Evolutionary conservation across 2,797 vertebrate genomes (phyloP).

Genomic region (Anolis apletophallus): DNA sequence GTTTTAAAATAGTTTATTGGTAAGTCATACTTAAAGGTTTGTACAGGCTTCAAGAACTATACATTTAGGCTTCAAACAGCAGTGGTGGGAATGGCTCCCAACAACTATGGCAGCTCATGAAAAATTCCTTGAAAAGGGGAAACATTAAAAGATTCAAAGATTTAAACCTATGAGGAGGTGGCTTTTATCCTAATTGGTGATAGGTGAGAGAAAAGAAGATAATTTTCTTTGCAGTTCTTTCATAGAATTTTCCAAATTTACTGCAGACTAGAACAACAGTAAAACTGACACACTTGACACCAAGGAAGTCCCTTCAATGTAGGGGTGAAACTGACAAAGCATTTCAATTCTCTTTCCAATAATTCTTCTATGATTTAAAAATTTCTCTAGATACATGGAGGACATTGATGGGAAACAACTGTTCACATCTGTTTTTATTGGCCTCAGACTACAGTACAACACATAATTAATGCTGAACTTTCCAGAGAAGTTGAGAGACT

Average conservation of each 20-base stretch:
- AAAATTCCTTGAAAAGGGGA: too few relatives aligned
- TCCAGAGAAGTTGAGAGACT: not conserved
- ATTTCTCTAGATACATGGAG: not conserved
- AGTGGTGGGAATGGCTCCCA: too few relatives aligned
- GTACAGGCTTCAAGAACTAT: too few relatives aligned
- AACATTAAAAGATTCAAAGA: too few relatives aligned
- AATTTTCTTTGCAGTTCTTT: not conserved
- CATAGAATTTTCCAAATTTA: not conserved
- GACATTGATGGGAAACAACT: not conserved
- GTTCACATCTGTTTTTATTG: not conserved
- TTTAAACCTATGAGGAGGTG: too few relatives aligned
- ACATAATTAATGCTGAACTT: not conserved
- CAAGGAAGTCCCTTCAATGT: too few relatives aligned
- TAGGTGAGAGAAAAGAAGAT: not conserved
- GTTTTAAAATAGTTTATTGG: too few relatives aligned
- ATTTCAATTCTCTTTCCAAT: not conserved
- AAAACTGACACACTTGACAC: not conserved
- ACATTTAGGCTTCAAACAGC: too few relatives aligned
- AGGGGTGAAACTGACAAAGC: too few relatives aligned
- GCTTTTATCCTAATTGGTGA: too few relatives aligned
- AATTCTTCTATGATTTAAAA: not conserved
- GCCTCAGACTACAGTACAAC: not conserved
- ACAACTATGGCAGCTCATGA: too few relatives aligned
- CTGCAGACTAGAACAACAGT: not conserved
- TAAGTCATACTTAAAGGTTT: too few relatives aligned